Base-by-base conservation (phyloP, 2,113 vertebrate species). In the Ameiurus melas region DNA sequence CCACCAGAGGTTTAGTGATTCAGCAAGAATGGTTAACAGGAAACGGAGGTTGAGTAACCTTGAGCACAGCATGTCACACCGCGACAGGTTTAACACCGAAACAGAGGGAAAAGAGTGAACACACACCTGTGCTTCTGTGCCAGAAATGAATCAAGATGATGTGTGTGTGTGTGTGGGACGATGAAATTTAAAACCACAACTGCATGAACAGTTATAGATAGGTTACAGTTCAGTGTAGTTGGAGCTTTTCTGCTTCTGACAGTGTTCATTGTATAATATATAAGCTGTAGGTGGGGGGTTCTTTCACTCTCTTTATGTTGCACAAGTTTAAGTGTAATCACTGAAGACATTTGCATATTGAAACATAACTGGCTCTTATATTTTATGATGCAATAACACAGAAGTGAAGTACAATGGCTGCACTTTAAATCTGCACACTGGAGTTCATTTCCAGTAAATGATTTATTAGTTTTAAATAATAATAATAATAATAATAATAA, bases 111-210 rank as follows among this genome's bases (percentile, higher is more conserved):
- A 33, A 96, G 16, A 90, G 94, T 96, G 96, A 96, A 94, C 95
- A 95, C 95, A 97, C 96, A 97, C 97, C 97, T 97, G 97, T 96
- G 97, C 94, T 92, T 68, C 17, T 94, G 94, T 94, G 94, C 96
- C 80, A 78, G 94, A 86, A 17, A 84, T 58, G 79, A 47, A 79
- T 12, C 91, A 92, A 95, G 94, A 16, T 33, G 25, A n/a, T 27
- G 39, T 78, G 36, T 75, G 19, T 78, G 75, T 51, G 43, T 51
- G 75, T 51, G 27, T n/a, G 25, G 4, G 47, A 92, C 93, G 94
- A 91, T 96, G 95, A 96, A 97, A 95, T 95, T 95, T 95, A 95
- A 96, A 96, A 97, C 96, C 96, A 96, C 96, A 97, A 96, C 94
- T 96, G 95, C 93, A 94, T 60, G 89, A 95, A 94, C 95, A 96